A percentile compares a stretch with the other conserved stretches of the same genome.
These are phyloP conservation scores for Drosophila azteca DNA, from an alignment of 1,140 invertebrate species.

Conservation along the genomic window DNA sequence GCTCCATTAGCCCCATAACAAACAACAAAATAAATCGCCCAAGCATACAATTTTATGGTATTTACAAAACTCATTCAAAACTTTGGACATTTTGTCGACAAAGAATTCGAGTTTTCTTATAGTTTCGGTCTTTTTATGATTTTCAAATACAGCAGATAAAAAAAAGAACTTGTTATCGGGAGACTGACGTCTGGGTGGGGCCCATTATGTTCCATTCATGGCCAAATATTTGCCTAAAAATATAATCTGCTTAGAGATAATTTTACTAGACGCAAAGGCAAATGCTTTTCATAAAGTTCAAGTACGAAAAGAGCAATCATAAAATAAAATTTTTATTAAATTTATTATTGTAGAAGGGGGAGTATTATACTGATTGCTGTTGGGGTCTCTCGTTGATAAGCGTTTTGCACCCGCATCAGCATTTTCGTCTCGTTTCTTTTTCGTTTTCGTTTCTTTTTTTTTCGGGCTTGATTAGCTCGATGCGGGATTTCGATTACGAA, in stretches of 20 bases:
- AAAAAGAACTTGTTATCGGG: slow-evolving; percentile 24
- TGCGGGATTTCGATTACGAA: slow-evolving; percentile 56
- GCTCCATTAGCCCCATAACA: slow-evolving; percentile 13
- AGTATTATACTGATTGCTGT: slow-evolving; percentile 33
- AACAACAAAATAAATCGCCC: slow-evolving; percentile 13
- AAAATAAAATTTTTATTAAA: slow-evolving; percentile 57
- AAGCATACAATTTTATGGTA: slow-evolving; percentile 30
- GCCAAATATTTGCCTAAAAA: slow-evolving; percentile 49
- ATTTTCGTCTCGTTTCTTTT: slow-evolving; percentile 3
- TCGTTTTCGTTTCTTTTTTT: slow-evolving; percentile 1
- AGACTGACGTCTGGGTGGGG: slow-evolving; percentile 6
- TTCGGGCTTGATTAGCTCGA: slow-evolving; percentile 48
- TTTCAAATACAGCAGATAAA: slow-evolving; percentile 14
- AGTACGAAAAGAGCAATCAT: slow-evolving; percentile 35
- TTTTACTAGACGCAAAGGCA: slow-evolving; percentile 24
- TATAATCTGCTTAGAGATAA: slow-evolving; percentile 17
- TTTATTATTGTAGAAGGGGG: slow-evolving; percentile 33
- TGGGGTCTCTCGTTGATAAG: slow-evolving; percentile 28
- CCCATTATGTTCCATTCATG: slow-evolving; percentile 28
- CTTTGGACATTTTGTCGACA: slow-evolving; percentile 1
- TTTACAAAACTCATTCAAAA: slow-evolving; percentile 7
- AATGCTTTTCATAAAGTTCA: slow-evolving; percentile 35
- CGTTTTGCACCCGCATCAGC: slow-evolving; percentile 50
- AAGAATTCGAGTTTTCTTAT: not conserved
- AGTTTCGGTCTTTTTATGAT: slow-evolving; percentile 24